These are phyloP conservation scores for Drosophila gaucha DNA, from an alignment of 2,888 invertebrate species.

Conservation along the genomic window DNA sequence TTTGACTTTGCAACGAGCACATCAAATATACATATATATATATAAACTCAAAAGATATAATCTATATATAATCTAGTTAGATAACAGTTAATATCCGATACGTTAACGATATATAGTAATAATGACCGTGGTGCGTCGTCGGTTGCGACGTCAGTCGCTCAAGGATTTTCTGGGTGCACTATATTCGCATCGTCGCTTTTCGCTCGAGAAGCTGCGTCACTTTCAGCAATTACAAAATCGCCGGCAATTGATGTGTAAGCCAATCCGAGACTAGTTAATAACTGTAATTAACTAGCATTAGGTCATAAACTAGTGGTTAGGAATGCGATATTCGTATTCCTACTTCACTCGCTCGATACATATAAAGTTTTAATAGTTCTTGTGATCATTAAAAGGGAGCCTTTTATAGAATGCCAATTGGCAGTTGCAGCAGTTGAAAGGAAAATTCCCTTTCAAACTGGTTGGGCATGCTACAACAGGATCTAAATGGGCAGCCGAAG, in stretches of 20 bases:
- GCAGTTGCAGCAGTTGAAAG: conserved; percentile 25
- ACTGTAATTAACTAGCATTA: conserved; percentile 7
- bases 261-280: conserved; percentile 18
- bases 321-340: not conserved
- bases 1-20: conserved; percentile 57
- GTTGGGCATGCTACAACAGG: conserved; percentile 37
- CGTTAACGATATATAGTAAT: conserved; percentile 1
- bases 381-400: conserved; percentile 19
- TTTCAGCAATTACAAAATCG: conserved; percentile 54
- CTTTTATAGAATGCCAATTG: conserved; percentile 20
- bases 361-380: not conserved
- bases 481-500: conserved; percentile 27
- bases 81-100: conserved; percentile 1
- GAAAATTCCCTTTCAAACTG: conserved; percentile 49
- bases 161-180: conserved; percentile 67
- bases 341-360: not conserved
- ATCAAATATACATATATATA: conserved; percentile 19
- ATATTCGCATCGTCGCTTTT: conserved; percentile 61
- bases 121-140: conserved; percentile 68
- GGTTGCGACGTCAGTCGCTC: conserved; percentile 66
- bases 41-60: not conserved
- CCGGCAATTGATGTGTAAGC: conserved; percentile 64
- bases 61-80: conserved; percentile 2
- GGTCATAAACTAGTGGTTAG: conserved; percentile 8
- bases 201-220: conserved; percentile 60